A percentile compares a stretch with the other conserved stretches of the same genome.
Evolutionary conservation across 2,888 invertebrate species (phyloP).

Genomic region (Brachylomia viminalis): DNA sequence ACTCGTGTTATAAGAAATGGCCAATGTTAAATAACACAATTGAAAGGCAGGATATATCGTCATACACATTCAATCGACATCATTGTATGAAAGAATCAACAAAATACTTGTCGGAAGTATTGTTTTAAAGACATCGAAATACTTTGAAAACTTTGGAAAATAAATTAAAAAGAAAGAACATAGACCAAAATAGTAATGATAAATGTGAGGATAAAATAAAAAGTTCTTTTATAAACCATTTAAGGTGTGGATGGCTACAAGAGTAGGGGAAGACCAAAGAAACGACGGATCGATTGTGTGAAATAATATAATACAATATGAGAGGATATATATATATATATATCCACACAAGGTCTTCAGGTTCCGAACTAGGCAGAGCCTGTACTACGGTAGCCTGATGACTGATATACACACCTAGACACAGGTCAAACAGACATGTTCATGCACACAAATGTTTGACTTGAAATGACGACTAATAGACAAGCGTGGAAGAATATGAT

Average conservation of each 20-base stretch:
- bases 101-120: not conserved
- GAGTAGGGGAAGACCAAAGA: not conserved
- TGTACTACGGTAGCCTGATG: no score
- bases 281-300: not conserved
- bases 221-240: not conserved
- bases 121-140: not conserved
- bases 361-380: no score
- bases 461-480: not conserved
- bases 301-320: not conserved
- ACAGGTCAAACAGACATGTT: no score
- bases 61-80: not conserved
- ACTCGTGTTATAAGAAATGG: not conserved
- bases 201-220: not conserved
- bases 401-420: no score
- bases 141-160: not conserved
- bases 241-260: not conserved
- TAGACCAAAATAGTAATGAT: not conserved
- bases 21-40: not conserved
- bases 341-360: no score
- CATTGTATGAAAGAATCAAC: constrained; percentile 12
- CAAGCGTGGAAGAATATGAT: not conserved
- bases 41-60: constrained; percentile 3
- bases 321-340: no score
- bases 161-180: not conserved
- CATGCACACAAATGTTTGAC: no score